phyloP scores from a whole-genome alignment of 2,113 vertebrate genomes.

The Propithecus coquereli region DNA sequence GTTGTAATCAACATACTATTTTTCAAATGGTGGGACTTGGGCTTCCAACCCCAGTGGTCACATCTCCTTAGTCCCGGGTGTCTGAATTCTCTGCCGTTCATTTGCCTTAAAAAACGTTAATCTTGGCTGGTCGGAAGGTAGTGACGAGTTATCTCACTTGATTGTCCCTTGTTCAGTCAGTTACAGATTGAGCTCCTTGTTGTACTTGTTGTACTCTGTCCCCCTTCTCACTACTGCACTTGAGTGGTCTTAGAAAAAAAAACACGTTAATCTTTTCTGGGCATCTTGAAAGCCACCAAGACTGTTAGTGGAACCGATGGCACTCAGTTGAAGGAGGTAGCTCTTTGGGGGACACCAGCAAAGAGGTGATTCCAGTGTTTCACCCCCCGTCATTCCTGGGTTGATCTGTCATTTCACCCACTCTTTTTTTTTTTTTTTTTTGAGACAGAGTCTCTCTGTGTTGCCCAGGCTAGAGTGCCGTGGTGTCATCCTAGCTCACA shows the following conservation, averaged over 20 bases:
- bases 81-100: not conserved
- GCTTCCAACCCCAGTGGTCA: not conserved
- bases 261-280: not conserved
- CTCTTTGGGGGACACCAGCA: not conserved
- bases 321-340: not conserved
- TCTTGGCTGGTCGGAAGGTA: not conserved
- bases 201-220: too few species aligned
- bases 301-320: not conserved
- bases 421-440: not conserved
- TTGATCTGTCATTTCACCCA: not conserved
- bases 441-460: too few species aligned
- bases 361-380: accelerated
- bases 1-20: not conserved
- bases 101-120: not conserved
- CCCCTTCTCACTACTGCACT: too few species aligned
- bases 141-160: too few species aligned
- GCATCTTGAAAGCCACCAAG: not conserved
- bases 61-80: not conserved
- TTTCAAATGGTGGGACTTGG: not conserved
- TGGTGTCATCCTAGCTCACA: too few species aligned
- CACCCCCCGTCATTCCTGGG: too few species aligned
- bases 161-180: too few species aligned
- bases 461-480: too few species aligned
- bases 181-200: too few species aligned
- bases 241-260: not conserved